Conservation (phyloP, 2,797 vertebrate species). For the Lagodon rhomboides region DNA sequence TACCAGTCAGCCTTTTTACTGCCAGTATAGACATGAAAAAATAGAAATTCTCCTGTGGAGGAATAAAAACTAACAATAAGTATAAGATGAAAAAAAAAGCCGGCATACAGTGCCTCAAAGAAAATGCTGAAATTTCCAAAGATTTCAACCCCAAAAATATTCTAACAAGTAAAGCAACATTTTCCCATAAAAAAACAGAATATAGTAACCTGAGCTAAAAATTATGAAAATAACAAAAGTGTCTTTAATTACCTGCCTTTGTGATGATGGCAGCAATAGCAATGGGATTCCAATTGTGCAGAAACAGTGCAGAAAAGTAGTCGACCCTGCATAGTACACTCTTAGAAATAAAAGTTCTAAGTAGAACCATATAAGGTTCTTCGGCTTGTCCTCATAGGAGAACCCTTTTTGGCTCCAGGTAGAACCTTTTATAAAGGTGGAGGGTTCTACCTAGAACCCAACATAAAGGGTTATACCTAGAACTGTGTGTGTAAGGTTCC, state of each 20-base stretch:
- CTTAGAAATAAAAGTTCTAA: too few relatives aligned
- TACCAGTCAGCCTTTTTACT: background rate
- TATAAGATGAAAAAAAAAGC: background rate
- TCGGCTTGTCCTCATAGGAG: too few relatives aligned
- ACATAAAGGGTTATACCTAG: too few relatives aligned
- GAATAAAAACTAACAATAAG: background rate
- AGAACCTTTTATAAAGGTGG: too few relatives aligned
- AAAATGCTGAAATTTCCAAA: constrained; percentile 25
- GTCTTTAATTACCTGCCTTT: constrained; percentile 74
- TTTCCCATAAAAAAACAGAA: constrained; percentile 11
- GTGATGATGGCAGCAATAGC: constrained; percentile 49
- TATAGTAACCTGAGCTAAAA: constrained; percentile 29
- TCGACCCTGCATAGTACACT: background rate
- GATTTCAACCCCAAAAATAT: constrained; percentile 35
- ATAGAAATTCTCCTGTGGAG: background rate
- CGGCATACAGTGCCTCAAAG: background rate
- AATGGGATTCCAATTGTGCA: constrained; percentile 58
- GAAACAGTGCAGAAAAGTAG: background rate
- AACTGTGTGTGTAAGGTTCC: too few relatives aligned
- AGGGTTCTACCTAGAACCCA: too few relatives aligned
- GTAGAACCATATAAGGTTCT: too few relatives aligned
- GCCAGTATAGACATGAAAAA: background rate
- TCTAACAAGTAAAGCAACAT: constrained; percentile 19
- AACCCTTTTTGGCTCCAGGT: too few relatives aligned
- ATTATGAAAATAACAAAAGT: constrained; percentile 55